Base-by-base conservation (phyloP, 1,140 invertebrate species). In the Papilio polytes region DNA sequence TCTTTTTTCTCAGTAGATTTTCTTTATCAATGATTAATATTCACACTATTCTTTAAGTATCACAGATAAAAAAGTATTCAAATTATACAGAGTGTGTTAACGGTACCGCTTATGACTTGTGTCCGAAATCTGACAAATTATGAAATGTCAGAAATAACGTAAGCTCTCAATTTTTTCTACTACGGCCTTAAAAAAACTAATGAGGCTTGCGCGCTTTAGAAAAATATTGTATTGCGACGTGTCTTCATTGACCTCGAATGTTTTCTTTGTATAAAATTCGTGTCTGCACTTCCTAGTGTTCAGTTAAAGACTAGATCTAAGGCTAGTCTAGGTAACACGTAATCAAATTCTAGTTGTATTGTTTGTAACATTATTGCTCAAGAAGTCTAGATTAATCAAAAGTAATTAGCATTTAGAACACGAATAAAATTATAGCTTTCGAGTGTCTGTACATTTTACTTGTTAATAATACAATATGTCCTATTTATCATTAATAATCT, bases 141-240 rank as follows among this genome's bases (percentile, higher is more conserved):
- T 84, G 87, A 87, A 88, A 89, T 86, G 84, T 87, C 88, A 88
- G 82, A 86, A 83, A 84, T 88, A 88, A 89, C 86, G 81, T 82
- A 83, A 86, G 82, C 83, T 87, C 83, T 88, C 83, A 72, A 84
- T 83, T 86, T 84, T 88, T 83, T 83, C 73, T 80, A 74, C 82
- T 85, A 77, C 80, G 86, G 82, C 85, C 84, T 86, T 83, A 86
- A 85, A 77, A 82, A 80, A 83, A 22, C 81, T 84, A 87, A 86
- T 84, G 82, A 84, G 70, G 48, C 63, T 73, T 77, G 78, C 56
- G 41, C 31, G 78, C 51, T 78, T 80, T 85, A 78, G 31, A 78
- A 22, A 18, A 18, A 26, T 18, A 15, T 76, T 15, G 13, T 26
- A 53, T 20, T 56, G 26, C 22, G 46, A 31, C 9, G 20, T 51